Percentiles rank a stretch among this genome's conserved stretches.
These are phyloP conservation scores for Drosophila arawakana DNA, from an alignment of 1,140 invertebrate genomes.

Conservation along the genomic window DNA sequence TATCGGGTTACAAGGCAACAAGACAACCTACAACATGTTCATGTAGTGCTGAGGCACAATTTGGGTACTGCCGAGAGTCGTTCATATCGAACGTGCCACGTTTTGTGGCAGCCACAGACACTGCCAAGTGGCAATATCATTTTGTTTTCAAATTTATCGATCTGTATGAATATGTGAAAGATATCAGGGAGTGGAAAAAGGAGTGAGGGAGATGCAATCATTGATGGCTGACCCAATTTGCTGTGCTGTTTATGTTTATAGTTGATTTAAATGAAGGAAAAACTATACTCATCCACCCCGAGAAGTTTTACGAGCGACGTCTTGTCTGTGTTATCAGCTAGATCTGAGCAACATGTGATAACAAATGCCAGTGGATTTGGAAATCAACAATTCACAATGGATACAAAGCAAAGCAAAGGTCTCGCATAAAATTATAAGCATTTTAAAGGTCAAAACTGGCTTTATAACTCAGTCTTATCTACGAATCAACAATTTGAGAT, in stretches of 20 bases:
- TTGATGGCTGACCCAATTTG: slow-evolving; percentile 66
- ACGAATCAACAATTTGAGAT: slow-evolving; percentile 37
- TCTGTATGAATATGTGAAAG: slow-evolving; percentile 9
- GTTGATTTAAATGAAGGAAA: slow-evolving; percentile 29
- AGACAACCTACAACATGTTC: slow-evolving; percentile 82
- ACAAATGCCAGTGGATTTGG: slow-evolving; percentile 59
- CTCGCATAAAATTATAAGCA: slow-evolving; percentile 71
- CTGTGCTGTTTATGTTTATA: slow-evolving; percentile 57
- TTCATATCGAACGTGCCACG: slow-evolving; percentile 71
- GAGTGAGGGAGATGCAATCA: slow-evolving; percentile 18
- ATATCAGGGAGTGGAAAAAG: not conserved
- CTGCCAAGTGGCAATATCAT: slow-evolving; percentile 66
- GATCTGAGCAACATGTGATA: slow-evolving; percentile 66
- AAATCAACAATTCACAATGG: slow-evolving; percentile 39
- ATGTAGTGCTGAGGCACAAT: slow-evolving; percentile 18
- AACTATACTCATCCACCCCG: slow-evolving; percentile 28
- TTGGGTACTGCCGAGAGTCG: slow-evolving; percentile 52
- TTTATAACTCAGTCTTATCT: slow-evolving; percentile 51
- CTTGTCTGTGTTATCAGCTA: slow-evolving; percentile 67
- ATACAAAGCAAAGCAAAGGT: slow-evolving; percentile 55
- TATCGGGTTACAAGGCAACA: slow-evolving; percentile 78
- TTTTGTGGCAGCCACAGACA: slow-evolving; percentile 32
- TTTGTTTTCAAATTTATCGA: slow-evolving; percentile 70
- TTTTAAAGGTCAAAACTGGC: slow-evolving; percentile 56
- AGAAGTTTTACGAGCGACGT: slow-evolving; percentile 49